Conservation (phyloP, 2,797 vertebrate genomes). For the Echiichthys vipera region DNA sequence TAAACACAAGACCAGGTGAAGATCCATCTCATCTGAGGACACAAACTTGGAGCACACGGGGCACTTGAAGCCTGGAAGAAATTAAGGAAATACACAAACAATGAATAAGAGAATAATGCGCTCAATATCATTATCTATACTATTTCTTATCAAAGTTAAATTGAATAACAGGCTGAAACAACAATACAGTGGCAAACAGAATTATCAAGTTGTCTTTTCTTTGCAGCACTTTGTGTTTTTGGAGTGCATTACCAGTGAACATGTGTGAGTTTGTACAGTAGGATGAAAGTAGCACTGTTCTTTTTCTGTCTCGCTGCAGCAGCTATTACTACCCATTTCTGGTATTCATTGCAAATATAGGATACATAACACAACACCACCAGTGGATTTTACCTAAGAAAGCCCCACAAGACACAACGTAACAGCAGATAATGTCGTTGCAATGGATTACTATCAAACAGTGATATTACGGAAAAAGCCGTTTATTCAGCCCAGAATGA, state of each 20-base stretch:
- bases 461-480: not conserved
- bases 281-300: too few relatives aligned
- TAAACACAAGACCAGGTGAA: constrained; percentile 97
- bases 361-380: not conserved
- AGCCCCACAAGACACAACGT: not conserved
- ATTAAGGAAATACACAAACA: not conserved
- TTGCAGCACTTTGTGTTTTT: too few relatives aligned
- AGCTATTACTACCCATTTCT: too few relatives aligned
- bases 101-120: not conserved
- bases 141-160: too few relatives aligned
- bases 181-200: too few relatives aligned
- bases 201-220: not conserved
- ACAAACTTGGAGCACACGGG: constrained; percentile 98
- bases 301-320: not conserved
- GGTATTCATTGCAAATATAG: too few relatives aligned
- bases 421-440: not conserved
- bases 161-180: not conserved
- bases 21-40: constrained; percentile 96
- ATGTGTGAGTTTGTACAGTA: too few relatives aligned
- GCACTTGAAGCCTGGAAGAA: constrained; percentile 93
- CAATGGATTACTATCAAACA: not conserved
- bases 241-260: too few relatives aligned
- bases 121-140: too few relatives aligned
- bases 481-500: not conserved
- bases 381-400: not conserved